Conservation (phyloP, 2,797 vertebrate species). For the Helarctos malayanus region DNA sequence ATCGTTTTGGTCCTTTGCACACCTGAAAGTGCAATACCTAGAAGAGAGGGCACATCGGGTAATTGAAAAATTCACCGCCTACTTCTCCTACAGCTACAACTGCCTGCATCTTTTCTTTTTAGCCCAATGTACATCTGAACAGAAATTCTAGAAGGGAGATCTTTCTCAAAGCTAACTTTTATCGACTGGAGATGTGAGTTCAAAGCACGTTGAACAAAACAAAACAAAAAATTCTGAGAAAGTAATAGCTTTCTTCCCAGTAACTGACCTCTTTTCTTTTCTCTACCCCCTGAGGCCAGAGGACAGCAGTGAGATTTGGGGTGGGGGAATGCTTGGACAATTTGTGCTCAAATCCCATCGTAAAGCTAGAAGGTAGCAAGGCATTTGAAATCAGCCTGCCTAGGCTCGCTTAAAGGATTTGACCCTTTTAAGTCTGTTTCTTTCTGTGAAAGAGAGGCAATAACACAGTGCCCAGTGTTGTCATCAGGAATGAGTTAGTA, state of each 20-base stretch:
- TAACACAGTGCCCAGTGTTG: not conserved
- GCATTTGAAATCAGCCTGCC: not conserved
- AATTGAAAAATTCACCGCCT: not conserved
- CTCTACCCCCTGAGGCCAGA: not conserved
- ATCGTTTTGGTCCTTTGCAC: not conserved
- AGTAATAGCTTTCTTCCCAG: not conserved
- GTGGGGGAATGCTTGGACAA: not conserved
- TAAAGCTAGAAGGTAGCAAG: not conserved
- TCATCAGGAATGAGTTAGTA: not conserved
- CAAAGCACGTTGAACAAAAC: not conserved
- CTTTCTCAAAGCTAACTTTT: constrained; percentile 49
- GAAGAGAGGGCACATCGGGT: not conserved
- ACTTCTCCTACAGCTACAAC: not conserved
- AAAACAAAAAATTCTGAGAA: not conserved
- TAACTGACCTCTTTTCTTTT: not conserved
- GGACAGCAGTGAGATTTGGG: not conserved
- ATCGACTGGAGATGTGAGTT: not conserved
- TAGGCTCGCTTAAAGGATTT: not conserved
- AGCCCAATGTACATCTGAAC: not conserved
- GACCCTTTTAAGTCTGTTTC: not conserved
- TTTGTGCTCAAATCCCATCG: not conserved
- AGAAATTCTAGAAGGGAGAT: constrained; percentile 21
- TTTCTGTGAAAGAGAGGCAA: not conserved
- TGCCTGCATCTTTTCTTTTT: not conserved
- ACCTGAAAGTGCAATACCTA: not conserved